These are phyloP conservation scores for Pyralis farinalis DNA, from an alignment of 2,888 invertebrate species.

Conservation along the genomic window DNA sequence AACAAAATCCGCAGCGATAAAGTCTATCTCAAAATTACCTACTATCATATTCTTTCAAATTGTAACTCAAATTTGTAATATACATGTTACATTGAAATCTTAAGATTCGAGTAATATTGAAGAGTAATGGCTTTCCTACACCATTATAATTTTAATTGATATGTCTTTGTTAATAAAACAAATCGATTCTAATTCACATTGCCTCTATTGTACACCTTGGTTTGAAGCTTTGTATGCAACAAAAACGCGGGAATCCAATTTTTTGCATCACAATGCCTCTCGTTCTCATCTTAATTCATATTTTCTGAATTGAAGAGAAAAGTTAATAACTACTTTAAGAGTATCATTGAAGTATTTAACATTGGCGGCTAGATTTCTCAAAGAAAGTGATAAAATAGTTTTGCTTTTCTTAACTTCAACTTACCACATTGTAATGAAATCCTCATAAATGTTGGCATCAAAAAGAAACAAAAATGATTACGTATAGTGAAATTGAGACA, in stretches of 20 bases:
- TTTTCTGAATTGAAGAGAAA: conserved; percentile 55
- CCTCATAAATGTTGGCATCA: conserved; percentile 48
- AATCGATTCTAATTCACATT: conserved; percentile 28
- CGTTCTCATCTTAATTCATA: conserved; percentile 27
- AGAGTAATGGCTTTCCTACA: conserved; percentile 24
- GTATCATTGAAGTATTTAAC: conserved; percentile 29
- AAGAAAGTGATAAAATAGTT: conserved; percentile 38
- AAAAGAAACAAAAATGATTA: conserved; percentile 50
- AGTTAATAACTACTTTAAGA: conserved; percentile 42
- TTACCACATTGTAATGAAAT: conserved; percentile 49
- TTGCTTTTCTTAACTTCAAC: conserved; percentile 29
- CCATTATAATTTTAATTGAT: conserved; percentile 32
- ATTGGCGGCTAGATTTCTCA: conserved; percentile 31
- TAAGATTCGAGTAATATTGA: too few relatives aligned
- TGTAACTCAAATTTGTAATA: too few relatives aligned
- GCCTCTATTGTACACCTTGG: conserved; percentile 33
- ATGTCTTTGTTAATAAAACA: conserved; percentile 30
- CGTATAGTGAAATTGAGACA: conserved; percentile 37
- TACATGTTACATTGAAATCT: too few relatives aligned
- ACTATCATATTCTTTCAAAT: too few relatives aligned
- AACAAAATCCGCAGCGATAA: too few relatives aligned
- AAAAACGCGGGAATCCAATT: conserved; percentile 59
- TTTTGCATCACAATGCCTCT: conserved; percentile 37
- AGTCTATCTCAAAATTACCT: too few relatives aligned
- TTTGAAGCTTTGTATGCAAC: conserved; percentile 10